Evolutionary conservation across 2,888 invertebrate genomes (phyloP).

Genomic region (Apodemia mormo): DNA sequence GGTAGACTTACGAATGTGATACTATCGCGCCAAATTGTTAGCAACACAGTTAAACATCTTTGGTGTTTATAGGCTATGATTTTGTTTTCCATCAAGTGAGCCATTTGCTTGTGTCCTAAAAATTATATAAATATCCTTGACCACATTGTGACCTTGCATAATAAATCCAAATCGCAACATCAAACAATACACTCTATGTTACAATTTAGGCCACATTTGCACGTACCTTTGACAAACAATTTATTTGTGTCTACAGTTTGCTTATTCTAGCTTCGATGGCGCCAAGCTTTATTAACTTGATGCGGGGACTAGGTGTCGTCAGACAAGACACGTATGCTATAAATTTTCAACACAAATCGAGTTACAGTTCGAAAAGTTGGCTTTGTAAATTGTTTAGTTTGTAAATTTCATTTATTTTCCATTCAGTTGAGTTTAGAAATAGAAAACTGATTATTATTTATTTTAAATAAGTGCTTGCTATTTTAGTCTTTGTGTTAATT

Average conservation of each 20-base stretch:
- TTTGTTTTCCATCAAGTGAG: no score
- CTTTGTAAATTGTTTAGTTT: background rate
- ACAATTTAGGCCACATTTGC: conserved; percentile 30
- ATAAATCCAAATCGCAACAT: background rate
- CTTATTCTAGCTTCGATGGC: conserved; percentile 48
- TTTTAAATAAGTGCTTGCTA: no score
- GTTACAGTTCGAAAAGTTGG: background rate
- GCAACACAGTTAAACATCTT: no score
- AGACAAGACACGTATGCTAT: conserved; percentile 15
- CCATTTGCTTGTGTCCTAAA: no score
- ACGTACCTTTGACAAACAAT: conserved; percentile 61
- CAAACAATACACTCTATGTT: background rate
- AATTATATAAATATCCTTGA: background rate
- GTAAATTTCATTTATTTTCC: background rate
- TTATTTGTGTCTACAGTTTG: conserved; percentile 50
- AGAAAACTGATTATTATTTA: no score
- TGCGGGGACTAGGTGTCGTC: conserved; percentile 43
- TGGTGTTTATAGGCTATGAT: no score
- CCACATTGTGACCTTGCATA: background rate
- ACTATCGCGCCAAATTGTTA: no score
- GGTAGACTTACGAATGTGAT: no score
- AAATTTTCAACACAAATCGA: background rate
- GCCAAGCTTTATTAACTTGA: conserved; percentile 58
- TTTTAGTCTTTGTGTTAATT: no score
- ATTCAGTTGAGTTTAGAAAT: no score